Conservation (phyloP, 1,140 invertebrate species). For the Hermatobates lingyangjiaoensis region DNA sequence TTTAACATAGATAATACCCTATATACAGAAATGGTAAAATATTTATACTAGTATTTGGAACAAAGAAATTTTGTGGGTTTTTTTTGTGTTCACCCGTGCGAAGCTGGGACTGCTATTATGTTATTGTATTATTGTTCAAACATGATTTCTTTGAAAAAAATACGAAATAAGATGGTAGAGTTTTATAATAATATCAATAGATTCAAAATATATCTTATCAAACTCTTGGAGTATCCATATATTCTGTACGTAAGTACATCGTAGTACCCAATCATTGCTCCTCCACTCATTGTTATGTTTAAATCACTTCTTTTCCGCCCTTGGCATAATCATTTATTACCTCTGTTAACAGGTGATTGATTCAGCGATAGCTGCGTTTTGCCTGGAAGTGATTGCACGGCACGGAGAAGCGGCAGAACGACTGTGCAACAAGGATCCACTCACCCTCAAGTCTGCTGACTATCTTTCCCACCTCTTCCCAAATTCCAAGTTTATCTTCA, state of each 20-base stretch:
- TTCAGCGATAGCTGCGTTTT: slow-evolving; percentile 88
- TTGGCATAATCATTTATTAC: not conserved
- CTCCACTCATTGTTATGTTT: not conserved
- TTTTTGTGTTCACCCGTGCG: too few relatives aligned
- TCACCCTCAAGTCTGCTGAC: slow-evolving; percentile 87
- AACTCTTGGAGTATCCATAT: too few relatives aligned
- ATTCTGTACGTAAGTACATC: not conserved
- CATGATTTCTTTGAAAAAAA: too few relatives aligned
- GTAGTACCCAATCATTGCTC: not conserved
- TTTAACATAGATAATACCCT: too few relatives aligned
- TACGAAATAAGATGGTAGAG: too few relatives aligned
- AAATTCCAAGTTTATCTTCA: slow-evolving; percentile 85
- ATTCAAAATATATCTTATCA: too few relatives aligned
- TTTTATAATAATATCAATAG: too few relatives aligned
- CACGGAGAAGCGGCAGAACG: slow-evolving; percentile 84
- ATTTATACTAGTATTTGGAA: too few relatives aligned
- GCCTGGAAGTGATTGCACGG: slow-evolving; percentile 84
- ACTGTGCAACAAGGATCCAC: slow-evolving; percentile 96
- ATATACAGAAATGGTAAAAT: too few relatives aligned
- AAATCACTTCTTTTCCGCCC: not conserved
- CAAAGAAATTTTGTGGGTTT: too few relatives aligned
- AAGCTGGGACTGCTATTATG: too few relatives aligned
- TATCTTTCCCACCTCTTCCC: slow-evolving; percentile 43
- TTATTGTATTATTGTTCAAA: too few relatives aligned
- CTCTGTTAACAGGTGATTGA: slow-evolving; percentile 49